Percentiles rank a stretch among this genome's conserved stretches.
These are phyloP conservation scores for Nesidiocoris tenuis DNA, from an alignment of 2,888 invertebrate genomes.

Conservation along the genomic window DNA sequence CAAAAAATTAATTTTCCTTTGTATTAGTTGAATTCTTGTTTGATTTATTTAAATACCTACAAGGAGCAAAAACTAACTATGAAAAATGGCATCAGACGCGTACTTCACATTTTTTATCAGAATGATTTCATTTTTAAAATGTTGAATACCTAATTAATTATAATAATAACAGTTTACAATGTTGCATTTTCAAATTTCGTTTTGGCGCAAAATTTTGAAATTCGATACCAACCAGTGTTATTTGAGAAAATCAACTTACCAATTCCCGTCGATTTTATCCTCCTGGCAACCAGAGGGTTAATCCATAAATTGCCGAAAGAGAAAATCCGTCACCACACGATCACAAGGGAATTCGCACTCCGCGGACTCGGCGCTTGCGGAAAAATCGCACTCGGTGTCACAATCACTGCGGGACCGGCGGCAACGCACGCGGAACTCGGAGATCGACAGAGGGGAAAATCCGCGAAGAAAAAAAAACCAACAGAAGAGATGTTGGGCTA, in stretches of 20 bases:
- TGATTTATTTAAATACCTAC: no score
- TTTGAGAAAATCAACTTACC: background rate
- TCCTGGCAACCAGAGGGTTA: background rate
- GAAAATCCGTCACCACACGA: background rate
- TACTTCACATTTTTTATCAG: no score
- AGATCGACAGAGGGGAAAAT: background rate
- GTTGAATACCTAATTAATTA: no score
- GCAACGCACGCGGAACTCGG: background rate
- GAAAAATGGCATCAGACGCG: no score
- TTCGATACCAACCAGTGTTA: no score
- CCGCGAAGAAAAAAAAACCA: background rate
- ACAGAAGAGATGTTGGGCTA: background rate
- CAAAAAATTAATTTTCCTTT: no score
- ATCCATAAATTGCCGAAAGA: background rate
- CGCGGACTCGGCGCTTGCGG: background rate
- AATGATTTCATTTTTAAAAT: no score
- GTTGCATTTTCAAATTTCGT: background rate
- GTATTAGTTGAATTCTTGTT: no score
- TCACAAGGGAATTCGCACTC: background rate
- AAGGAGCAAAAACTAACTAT: no score
- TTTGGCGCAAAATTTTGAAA: background rate
- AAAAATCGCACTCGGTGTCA: background rate
- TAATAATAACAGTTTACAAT: background rate
- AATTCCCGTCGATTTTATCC: background rate
- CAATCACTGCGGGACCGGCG: conserved; percentile 1